Evolutionary conservation across 92 coral and sea anemone species (phyloP), one percentile per base, ranked within the genome.

Genomic region (Zoanthus gigantus): DNA sequence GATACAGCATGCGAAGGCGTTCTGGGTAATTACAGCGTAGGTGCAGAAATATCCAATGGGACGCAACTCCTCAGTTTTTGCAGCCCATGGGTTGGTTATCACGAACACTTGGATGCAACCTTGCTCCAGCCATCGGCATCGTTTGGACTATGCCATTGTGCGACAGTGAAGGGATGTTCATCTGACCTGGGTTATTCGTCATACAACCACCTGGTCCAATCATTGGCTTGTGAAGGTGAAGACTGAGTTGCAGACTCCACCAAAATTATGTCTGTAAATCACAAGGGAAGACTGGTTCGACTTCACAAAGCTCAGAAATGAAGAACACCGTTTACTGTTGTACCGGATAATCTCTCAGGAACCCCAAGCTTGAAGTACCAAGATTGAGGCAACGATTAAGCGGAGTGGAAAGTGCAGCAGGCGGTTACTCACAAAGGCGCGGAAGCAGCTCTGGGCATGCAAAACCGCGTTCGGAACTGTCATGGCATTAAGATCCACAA

Each of bases 21-120:
- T 50, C 86, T 82, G 18, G 86, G 75, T 82, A 53, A 82, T 6
- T 77, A 82, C 74, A 60, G 72, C 61, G 57, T 82, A 50, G 86
- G 77, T 48, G 58, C 53, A 50, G 77, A 82, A 66, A 82, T 65
- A 56, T 60, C 73, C 60, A 65, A 82, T 7, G 77, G 58, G 56
- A 31, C 77, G 37, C 44, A 65, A 48, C 56, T 82, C 29, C 74
- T 82, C 42, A 60, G 57, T 82, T 72, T 82, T 15, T 82, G 77
- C 53, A 60, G 86, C 72, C 44, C 42, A 82, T 31, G 42, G 74
- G 18, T 50, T 82, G 53, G 74, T 66, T 77, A 53, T 73, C 15
- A 73, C 57, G 31, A 45, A 60, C 67, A 60, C 77, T 73, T 45
- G 77, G 54, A 45, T 42, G 54, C 76, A 71, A 47, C 76, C 48